Evolutionary conservation across 2,797 vertebrate genomes (phyloP).

Genomic region (Salarias fasciatus): DNA sequence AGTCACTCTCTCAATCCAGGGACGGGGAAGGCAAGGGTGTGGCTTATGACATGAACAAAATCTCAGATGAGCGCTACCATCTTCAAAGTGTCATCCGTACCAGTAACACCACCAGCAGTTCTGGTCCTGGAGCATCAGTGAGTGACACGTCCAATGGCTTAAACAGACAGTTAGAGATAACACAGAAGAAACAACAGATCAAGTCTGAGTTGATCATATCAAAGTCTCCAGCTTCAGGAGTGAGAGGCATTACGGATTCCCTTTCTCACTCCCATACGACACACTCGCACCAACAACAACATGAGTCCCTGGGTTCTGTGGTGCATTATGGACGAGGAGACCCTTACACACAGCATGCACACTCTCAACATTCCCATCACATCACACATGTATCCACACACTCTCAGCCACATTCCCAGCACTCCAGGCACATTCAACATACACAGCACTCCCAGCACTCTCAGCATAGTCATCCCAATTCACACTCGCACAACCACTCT

Average conservation of each 20-base stretch:
- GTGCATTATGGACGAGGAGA: slow-evolving; percentile 77
- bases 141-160: slow-evolving; percentile 68
- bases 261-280: slow-evolving; percentile 65
- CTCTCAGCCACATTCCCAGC: slow-evolving; percentile 81
- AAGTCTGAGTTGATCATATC: slow-evolving; percentile 70
- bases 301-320: slow-evolving; percentile 73
- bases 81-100: slow-evolving; percentile 92
- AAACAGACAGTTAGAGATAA: slow-evolving; percentile 85
- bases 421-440: slow-evolving; percentile 77
- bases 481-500: slow-evolving; percentile 78
- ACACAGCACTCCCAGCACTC: slow-evolving; percentile 78
- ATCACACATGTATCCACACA: slow-evolving; percentile 73
- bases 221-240: slow-evolving; percentile 81
- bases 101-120: slow-evolving; percentile 77
- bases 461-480: slow-evolving; percentile 70
- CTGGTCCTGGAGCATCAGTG: slow-evolving; percentile 51
- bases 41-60: slow-evolving; percentile 85
- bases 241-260: slow-evolving; percentile 61
- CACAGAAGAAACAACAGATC: slow-evolving; percentile 83
- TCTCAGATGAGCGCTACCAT: slow-evolving; percentile 88
- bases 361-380: slow-evolving; percentile 78
- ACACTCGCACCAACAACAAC: slow-evolving; percentile 69
- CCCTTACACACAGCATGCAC: slow-evolving; percentile 74
- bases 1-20: slow-evolving; percentile 63
- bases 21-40: slow-evolving; percentile 73